These are phyloP conservation scores for Phaethornis superciliosus DNA, from an alignment of 2,113 vertebrate species.

Conservation along the genomic window DNA sequence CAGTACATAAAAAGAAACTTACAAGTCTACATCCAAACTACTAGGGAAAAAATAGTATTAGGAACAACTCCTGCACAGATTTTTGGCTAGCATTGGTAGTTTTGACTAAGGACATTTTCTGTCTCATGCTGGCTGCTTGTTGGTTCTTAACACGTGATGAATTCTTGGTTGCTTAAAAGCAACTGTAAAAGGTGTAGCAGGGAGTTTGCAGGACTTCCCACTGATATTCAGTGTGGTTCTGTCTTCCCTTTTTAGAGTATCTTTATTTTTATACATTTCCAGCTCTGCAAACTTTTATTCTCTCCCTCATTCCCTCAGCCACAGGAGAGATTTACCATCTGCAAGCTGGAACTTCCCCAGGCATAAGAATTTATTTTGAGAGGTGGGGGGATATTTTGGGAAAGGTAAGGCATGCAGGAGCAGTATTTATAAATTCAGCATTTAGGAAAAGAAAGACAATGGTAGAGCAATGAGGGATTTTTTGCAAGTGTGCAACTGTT, in stretches of 20 bases:
- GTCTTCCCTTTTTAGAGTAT: conserved; percentile 31
- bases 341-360: conserved; percentile 2
- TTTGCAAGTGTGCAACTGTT: background rate
- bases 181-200: conserved; percentile 67
- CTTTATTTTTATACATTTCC: conserved; percentile 49
- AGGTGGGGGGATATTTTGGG: background rate
- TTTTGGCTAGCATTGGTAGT: conserved; percentile 56
- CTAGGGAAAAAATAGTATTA: background rate
- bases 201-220: conserved; percentile 37
- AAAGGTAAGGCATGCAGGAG: background rate
- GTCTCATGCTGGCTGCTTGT: conserved; percentile 44
- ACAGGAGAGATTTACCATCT: background rate
- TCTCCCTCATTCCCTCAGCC: background rate
- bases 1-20: conserved; percentile 8
- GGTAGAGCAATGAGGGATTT: background rate
- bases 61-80: conserved; percentile 46
- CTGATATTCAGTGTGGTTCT: background rate
- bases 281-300: background rate
- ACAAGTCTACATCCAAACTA: conserved; percentile 31
- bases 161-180: conserved; percentile 70
- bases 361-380: background rate
- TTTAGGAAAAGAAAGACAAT: background rate
- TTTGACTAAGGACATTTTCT: conserved; percentile 63
- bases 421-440: background rate
- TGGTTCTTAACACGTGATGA: conserved; percentile 71